A percentile compares a stretch with the other conserved stretches of the same genome.
phyloP scores from a whole-genome alignment of 2,113 vertebrate genomes.

The Bubo blakistoni region DNA sequence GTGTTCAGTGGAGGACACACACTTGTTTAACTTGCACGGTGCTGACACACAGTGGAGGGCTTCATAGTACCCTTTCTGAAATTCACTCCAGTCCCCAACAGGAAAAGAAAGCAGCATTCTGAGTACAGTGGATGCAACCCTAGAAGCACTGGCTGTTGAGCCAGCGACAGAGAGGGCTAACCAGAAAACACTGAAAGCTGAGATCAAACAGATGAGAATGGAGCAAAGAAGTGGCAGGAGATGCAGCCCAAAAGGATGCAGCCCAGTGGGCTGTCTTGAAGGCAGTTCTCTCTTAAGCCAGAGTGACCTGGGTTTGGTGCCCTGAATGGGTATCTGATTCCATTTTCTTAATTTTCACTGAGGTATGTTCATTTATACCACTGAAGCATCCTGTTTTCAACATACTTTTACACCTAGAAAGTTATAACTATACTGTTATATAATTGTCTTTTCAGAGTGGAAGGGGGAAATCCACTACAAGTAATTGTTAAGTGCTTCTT shows the following conservation, averaged over 20 bases:
- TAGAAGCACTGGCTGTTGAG: not conserved
- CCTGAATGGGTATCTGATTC: not conserved
- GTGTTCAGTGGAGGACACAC: not conserved
- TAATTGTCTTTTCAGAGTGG: not conserved
- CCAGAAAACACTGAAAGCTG: not conserved
- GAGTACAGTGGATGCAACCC: not conserved
- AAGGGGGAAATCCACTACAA: not conserved
- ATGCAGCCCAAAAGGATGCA: not conserved
- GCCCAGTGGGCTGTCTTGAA: not conserved
- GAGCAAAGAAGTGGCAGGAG: not conserved
- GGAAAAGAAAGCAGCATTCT: not conserved
- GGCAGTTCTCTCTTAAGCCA: not conserved
- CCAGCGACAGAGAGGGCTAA: not conserved
- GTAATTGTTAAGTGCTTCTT: not conserved
- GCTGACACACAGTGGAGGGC: constrained; percentile 33
- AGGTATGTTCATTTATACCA: not conserved
- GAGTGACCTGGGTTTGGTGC: not conserved
- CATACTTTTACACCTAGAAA: not conserved
- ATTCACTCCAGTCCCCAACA: not conserved
- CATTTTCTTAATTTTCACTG: not conserved
- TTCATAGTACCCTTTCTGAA: not conserved
- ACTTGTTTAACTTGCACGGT: not conserved
- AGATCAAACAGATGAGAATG: not conserved
- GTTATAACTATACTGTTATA: not conserved
- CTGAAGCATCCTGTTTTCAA: not conserved